These are phyloP conservation scores for Fragum fragum DNA, from an alignment of 2,888 invertebrate species.

Conservation along the genomic window DNA sequence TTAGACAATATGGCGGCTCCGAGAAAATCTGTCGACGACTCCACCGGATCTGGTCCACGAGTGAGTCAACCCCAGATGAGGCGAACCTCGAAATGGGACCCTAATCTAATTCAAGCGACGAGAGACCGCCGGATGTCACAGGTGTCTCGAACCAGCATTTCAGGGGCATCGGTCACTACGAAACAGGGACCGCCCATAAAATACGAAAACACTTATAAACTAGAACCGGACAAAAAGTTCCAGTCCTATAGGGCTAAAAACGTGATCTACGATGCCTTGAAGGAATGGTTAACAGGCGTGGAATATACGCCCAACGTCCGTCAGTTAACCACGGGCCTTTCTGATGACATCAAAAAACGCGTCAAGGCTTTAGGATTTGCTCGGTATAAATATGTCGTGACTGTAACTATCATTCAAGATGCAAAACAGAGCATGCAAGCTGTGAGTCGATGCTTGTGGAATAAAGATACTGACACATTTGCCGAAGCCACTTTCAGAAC, in stretches of 20 bases:
- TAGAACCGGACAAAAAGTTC: conserved; percentile 75
- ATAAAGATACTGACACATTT: conserved; percentile 81
- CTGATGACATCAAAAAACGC: conserved; percentile 82
- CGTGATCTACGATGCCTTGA: conserved; percentile 75
- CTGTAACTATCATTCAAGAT: conserved; percentile 82
- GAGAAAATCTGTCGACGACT: conserved; percentile 44
- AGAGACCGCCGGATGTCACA: conserved; percentile 76
- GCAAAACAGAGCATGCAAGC: conserved; percentile 79
- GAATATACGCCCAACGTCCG: conserved; percentile 78
- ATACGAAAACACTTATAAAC: conserved; percentile 81
- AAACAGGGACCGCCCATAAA: conserved; percentile 69
- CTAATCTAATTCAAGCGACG: conserved; percentile 69
- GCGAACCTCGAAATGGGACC: conserved; percentile 73
- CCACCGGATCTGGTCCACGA: conserved; percentile 27
- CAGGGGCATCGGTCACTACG: conserved; percentile 76
- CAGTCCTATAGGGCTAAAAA: conserved; percentile 74
- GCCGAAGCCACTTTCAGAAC: conserved; percentile 79
- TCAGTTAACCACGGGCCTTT: conserved; percentile 77
- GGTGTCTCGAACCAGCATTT: conserved; percentile 78
- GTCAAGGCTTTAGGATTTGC: conserved; percentile 80
- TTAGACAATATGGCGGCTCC: conserved; percentile 31
- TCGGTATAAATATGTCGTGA: conserved; percentile 83
- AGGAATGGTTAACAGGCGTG: conserved; percentile 81
- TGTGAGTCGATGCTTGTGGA: conserved; percentile 82
- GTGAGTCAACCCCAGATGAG: conserved; percentile 71